A percentile compares a stretch with the other conserved stretches of the same genome.
phyloP scores from a whole-genome alignment of 2,888 invertebrate genomes.

The Tupiocoris notatus region DNA sequence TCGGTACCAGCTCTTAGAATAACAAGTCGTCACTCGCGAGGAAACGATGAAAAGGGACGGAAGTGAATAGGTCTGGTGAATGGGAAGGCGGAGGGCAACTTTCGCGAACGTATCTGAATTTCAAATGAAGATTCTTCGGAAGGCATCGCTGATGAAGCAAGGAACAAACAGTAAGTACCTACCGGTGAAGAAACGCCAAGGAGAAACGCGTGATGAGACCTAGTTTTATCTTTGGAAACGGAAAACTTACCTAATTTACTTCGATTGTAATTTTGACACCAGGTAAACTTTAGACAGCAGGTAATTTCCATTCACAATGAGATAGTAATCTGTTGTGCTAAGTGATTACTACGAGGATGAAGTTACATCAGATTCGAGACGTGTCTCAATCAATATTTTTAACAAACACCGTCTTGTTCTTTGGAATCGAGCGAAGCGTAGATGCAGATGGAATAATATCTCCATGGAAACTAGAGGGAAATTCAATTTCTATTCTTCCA shows the following conservation, averaged over 20 bases:
- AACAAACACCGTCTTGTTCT: too few species aligned
- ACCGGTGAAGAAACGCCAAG: not conserved
- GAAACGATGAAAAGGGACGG: not conserved
- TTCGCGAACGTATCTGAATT: conserved; percentile 10
- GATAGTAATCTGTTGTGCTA: too few species aligned
- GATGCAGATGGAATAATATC: not conserved
- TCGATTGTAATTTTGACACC: too few species aligned
- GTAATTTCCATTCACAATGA: too few species aligned
- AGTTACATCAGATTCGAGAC: too few species aligned
- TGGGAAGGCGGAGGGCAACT: not conserved
- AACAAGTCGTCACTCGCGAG: not conserved
- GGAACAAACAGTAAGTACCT: not conserved
- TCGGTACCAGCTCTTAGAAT: not conserved
- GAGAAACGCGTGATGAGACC: too few species aligned
- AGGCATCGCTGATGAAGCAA: not conserved
- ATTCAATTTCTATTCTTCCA: not conserved
- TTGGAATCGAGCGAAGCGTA: too few species aligned
- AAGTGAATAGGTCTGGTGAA: not conserved
- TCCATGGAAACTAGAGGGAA: not conserved
- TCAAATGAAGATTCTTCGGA: conserved; percentile 13
- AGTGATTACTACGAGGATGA: too few species aligned
- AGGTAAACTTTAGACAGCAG: too few species aligned
- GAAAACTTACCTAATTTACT: not conserved
- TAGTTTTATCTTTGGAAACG: not conserved
- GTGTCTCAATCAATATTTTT: too few species aligned